These are phyloP conservation scores for Cygnus olor DNA, from an alignment of 2,797 vertebrate species.

Conservation along the genomic window DNA sequence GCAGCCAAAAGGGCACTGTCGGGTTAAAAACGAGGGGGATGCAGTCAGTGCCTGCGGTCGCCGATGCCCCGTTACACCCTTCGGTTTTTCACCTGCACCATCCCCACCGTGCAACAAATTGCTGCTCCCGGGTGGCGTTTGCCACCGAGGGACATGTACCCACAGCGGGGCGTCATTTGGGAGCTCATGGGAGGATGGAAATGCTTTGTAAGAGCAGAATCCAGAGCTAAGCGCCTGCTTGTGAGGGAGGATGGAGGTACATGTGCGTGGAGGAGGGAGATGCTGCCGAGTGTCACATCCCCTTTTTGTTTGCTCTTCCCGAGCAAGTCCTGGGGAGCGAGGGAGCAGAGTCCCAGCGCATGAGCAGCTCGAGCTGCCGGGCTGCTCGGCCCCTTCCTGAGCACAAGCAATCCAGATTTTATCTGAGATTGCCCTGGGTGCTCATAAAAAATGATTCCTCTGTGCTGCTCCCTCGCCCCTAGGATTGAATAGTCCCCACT, in stretches of 20 bases:
- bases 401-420: background rate
- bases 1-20: background rate
- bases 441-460: background rate
- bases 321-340: background rate
- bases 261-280: rapidly evolving
- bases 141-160: background rate
- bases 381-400: background rate
- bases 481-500: background rate
- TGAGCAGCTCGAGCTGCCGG: background rate
- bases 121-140: background rate
- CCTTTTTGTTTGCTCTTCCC: background rate
- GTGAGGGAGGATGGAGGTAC: background rate
- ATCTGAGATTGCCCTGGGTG: background rate
- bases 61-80: rapidly evolving
- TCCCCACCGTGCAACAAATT: rapidly evolving
- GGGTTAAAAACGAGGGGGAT: background rate
- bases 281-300: background rate
- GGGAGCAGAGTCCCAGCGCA: rapidly evolving
- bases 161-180: rapidly evolving
- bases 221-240: background rate
- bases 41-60: rapidly evolving
- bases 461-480: background rate
- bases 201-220: background rate
- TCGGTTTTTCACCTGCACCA: background rate
- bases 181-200: background rate